phyloP scores from a whole-genome alignment of 2,888 invertebrate genomes.

The Tenodera sinensis region DNA sequence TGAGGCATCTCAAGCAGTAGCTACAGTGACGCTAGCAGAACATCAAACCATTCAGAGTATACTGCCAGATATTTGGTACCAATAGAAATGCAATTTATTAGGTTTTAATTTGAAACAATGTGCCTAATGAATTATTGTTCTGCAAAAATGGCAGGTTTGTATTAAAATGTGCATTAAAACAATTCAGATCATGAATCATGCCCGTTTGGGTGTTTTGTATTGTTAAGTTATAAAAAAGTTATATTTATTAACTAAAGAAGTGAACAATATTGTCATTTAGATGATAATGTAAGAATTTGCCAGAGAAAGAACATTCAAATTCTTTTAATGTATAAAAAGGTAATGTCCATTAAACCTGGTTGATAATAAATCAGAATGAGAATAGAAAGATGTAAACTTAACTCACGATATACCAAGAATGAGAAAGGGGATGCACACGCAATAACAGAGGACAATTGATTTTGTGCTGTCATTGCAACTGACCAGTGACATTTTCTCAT shows the following conservation, averaged over 20 bases:
- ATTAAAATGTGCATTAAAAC: not conserved
- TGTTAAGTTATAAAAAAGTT: not conserved
- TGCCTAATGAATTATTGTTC: not conserved
- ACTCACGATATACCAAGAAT: too few relatives aligned
- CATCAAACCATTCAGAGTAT: conserved; percentile 9
- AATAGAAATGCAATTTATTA: not conserved
- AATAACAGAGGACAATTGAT: too few relatives aligned
- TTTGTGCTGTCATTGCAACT: too few relatives aligned
- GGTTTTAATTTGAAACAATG: not conserved
- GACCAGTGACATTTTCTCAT: too few relatives aligned
- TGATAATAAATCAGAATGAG: too few relatives aligned
- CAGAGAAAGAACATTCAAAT: too few relatives aligned
- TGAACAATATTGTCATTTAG: not conserved
- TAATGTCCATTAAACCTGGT: too few relatives aligned
- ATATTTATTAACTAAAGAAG: not conserved
- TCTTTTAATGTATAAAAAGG: too few relatives aligned
- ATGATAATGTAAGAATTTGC: not conserved
- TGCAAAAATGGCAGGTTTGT: not conserved
- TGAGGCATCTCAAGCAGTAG: conserved; percentile 28
- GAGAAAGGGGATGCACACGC: too few relatives aligned
- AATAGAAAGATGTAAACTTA: too few relatives aligned
- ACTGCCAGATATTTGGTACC: conserved; percentile 25
- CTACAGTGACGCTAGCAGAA: conserved; percentile 24
- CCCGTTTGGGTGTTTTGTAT: not conserved
- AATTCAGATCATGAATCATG: not conserved